Evolutionary conservation across 2,888 invertebrate genomes (phyloP).

Genomic region (Morpho helenor): DNA sequence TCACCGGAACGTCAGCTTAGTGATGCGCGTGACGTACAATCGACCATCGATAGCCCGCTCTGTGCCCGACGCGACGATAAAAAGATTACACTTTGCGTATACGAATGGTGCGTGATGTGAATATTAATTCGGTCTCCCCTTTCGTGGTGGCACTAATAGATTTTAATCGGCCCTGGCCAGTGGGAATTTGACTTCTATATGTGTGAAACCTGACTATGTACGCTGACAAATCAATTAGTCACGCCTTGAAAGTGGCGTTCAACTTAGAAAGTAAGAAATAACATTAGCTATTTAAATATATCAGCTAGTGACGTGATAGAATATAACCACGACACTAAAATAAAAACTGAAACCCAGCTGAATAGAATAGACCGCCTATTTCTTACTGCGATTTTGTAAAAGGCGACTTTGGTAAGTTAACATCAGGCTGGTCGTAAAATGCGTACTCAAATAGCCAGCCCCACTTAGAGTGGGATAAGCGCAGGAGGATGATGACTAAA

Average conservation of each 20-base stretch:
- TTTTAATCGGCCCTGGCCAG: conserved; percentile 66
- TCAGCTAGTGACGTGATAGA: no score
- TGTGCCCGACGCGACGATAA: conserved; percentile 61
- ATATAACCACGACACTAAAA: no score
- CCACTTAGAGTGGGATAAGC: no score
- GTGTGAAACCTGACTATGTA: conserved; percentile 1
- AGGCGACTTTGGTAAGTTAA: no score
- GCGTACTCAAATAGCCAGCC: no score
- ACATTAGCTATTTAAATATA: no score
- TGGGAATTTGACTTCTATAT: conserved; percentile 40
- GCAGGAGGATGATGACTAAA: no score
- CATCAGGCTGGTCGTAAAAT: no score
- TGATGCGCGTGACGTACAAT: conserved; percentile 42
- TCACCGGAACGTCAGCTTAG: conserved; percentile 34
- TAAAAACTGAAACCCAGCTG: no score
- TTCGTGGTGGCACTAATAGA: conserved; percentile 60
- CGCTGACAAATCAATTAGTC: conserved; percentile 6
- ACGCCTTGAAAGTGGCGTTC: background rate
- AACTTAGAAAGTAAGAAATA: background rate
- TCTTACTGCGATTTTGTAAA: no score
- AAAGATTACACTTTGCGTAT: conserved; percentile 74
- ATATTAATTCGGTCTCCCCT: conserved; percentile 67
- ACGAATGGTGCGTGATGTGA: conserved; percentile 70
- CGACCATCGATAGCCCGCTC: conserved; percentile 51
- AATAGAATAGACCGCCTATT: no score